These are phyloP conservation scores for Sebastes matsubarae DNA, from an alignment of 2,797 vertebrate genomes.

Conservation along the genomic window DNA sequence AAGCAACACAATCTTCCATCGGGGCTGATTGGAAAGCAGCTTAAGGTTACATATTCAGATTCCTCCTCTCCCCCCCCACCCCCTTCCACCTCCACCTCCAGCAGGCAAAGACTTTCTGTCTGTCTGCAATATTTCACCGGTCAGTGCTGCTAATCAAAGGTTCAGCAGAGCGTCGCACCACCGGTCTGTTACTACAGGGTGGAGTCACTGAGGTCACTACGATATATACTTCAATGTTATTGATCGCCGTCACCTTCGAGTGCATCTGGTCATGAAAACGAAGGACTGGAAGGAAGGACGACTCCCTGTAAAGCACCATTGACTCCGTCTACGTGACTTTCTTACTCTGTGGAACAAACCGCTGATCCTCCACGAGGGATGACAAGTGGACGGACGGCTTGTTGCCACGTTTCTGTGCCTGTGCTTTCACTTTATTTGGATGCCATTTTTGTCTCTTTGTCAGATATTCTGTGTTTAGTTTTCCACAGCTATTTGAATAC, in stretches of 20 bases:
- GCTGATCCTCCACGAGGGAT: background rate
- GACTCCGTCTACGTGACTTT: conserved; percentile 18
- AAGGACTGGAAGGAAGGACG: conserved; percentile 9
- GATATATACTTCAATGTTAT: conserved; percentile 24
- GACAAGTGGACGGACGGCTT: conserved; percentile 5
- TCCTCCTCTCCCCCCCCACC: background rate
- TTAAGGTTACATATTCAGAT: conserved; percentile 32
- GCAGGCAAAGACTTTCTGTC: conserved; percentile 56
- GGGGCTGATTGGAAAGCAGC: conserved; percentile 31
- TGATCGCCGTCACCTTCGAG: background rate
- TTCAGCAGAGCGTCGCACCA: conserved; percentile 12
- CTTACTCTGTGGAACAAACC: conserved; percentile 13
- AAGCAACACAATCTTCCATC: conserved; percentile 44
- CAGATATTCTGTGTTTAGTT: background rate
- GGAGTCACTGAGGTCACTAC: conserved; percentile 74
- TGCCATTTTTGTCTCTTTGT: conserved; percentile 22
- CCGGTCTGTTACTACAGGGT: conserved; percentile 73
- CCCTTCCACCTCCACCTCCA: background rate
- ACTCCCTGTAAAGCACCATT: background rate
- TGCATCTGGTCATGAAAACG: conserved; percentile 17
- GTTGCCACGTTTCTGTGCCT: conserved; percentile 53
- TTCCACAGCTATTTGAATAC: conserved; percentile 30
- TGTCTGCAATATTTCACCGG: conserved; percentile 28
- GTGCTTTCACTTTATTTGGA: conserved; percentile 55
- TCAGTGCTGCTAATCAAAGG: conserved; percentile 30